Percentiles rank a stretch among this genome's conserved stretches.
phyloP scores from a whole-genome alignment of 2,888 invertebrate species.

The Leucoma salicis region DNA sequence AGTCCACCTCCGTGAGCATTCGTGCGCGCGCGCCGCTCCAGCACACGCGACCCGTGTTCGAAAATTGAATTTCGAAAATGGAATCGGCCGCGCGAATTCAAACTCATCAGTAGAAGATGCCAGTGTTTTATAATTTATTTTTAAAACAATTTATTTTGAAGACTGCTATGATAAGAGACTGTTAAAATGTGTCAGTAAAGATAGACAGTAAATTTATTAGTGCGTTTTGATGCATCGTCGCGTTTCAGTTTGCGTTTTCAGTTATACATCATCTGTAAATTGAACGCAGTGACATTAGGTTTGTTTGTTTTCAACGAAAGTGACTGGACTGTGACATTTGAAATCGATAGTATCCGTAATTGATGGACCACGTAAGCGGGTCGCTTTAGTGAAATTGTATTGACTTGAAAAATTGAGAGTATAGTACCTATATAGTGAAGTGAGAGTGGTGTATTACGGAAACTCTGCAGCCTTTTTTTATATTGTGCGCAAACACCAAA shows the following conservation, averaged over 20 bases:
- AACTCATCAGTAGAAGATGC: constrained; percentile 45
- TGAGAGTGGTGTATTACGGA: constrained; percentile 68
- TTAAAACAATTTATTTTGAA: constrained; percentile 17
- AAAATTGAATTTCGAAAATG: constrained; percentile 47
- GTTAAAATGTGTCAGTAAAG: constrained; percentile 42
- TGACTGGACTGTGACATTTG: constrained; percentile 73
- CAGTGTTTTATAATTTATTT: constrained; percentile 38
- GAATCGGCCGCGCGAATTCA: constrained; percentile 57
- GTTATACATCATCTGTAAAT: constrained; percentile 58
- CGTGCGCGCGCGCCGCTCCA: constrained; percentile 76
- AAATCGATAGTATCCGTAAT: constrained; percentile 61
- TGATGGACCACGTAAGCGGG: constrained; percentile 50
- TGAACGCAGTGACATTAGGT: constrained; percentile 42
- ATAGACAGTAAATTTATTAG: constrained; percentile 41
- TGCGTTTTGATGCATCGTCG: constrained; percentile 39
- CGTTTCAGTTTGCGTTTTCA: constrained; percentile 68
- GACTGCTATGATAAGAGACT: constrained; percentile 20
- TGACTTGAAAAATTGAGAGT: constrained; percentile 49
- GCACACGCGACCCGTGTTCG: constrained; percentile 59
- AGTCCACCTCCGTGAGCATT: constrained; percentile 76
- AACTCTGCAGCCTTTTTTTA: constrained; percentile 34
- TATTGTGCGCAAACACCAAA: constrained; percentile 60
- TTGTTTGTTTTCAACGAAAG: constrained; percentile 67
- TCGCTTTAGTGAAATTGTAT: constrained; percentile 50
- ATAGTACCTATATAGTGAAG: constrained; percentile 50